Percentiles rank a stretch among this genome's conserved stretches.
phyloP scores from a whole-genome alignment of 2,888 invertebrate species.

The Caenorhabditis doughertyi region DNA sequence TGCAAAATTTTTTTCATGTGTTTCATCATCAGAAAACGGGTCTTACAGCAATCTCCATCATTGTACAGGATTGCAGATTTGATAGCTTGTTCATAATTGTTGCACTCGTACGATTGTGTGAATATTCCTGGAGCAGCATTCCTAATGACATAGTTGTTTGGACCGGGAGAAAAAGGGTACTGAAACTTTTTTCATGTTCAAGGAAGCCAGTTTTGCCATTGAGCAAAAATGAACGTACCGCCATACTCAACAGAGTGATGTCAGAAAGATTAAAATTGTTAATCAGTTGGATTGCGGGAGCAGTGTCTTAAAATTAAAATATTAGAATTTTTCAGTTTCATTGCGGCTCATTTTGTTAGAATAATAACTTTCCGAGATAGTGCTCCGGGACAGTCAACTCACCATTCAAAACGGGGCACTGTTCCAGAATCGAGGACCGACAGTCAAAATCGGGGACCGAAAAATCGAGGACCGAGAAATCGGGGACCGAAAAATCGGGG shows the following conservation, averaged over 20 bases:
- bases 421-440: too few species aligned
- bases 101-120: neutral
- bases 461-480: too few species aligned
- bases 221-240: neutral
- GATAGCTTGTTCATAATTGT: neutral
- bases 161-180: neutral
- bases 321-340: neutral
- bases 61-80: neutral
- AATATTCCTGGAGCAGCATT: neutral
- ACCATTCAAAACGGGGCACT: too few species aligned
- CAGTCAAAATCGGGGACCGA: too few species aligned
- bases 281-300: neutral
- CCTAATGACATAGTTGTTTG: neutral
- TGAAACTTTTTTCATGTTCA: neutral
- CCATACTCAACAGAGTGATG: neutral
- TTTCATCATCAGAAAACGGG: too few species aligned
- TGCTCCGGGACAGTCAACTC: too few species aligned
- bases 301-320: constrained; percentile 6
- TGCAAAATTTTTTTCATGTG: too few species aligned
- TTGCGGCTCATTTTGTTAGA: too few species aligned
- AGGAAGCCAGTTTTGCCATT: too few species aligned
- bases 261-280: neutral
- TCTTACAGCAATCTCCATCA: neutral
- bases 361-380: too few species aligned
- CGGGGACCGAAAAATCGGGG: too few species aligned